Evolutionary conservation across 35 echinoderm and acorn worm species (phyloP).

Genomic region (Stichopus chloronotus): DNA sequence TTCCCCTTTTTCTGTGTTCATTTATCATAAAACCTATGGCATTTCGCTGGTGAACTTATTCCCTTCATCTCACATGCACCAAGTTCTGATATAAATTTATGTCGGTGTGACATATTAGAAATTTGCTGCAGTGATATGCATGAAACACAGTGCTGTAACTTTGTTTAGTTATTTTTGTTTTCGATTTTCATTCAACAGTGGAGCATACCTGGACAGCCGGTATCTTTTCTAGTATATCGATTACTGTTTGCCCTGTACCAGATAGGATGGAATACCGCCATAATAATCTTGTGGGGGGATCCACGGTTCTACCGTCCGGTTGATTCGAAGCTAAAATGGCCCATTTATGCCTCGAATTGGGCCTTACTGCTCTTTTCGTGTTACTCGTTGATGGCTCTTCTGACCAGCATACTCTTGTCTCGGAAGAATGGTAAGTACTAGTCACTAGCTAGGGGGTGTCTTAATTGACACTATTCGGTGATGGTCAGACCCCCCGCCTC

Average conservation of each 20-base stretch:
- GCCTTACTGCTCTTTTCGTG: conserved; percentile 58
- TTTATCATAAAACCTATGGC: no score
- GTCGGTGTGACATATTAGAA: no score
- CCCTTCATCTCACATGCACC: no score
- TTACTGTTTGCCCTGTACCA: conserved; percentile 74
- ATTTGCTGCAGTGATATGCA: no score
- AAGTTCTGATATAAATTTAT: no score
- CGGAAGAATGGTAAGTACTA: conserved; percentile 24
- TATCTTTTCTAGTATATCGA: conserved; percentile 59
- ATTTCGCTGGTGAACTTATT: no score
- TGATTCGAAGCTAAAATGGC: conserved; percentile 72
- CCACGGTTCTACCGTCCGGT: conserved; percentile 63
- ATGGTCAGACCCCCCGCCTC: no score
- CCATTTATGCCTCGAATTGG: conserved; percentile 85
- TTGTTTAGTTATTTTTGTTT: not conserved
- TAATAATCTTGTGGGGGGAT: conserved; percentile 66
- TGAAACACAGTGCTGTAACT: no score
- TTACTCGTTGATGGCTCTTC: conserved; percentile 64
- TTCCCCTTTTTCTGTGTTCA: no score
- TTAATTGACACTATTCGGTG: not conserved
- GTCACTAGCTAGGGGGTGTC: not conserved
- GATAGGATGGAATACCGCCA: conserved; percentile 65
- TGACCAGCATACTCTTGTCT: not conserved
- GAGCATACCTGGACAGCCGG: conserved; percentile 46
- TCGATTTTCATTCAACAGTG: conserved; percentile 30